Evolutionary conservation across 1,140 invertebrate species (phyloP).

Genomic region (Drosophila lowei): DNA sequence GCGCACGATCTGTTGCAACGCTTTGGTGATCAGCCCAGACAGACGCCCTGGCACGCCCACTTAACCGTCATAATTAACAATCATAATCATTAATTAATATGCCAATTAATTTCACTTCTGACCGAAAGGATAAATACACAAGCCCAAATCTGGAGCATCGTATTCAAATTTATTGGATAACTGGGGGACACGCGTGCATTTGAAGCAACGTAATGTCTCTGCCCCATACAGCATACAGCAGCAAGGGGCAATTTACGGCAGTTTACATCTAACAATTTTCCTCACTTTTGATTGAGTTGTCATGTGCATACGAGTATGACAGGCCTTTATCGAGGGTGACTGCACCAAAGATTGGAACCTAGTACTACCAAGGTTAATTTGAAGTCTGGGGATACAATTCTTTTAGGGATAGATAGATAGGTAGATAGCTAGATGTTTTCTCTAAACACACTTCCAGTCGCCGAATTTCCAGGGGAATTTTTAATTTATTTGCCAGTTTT

Average conservation of each 20-base stretch:
- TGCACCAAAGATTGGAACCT: conserved; percentile 1
- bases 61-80: conserved; percentile 70
- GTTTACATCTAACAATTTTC: conserved; percentile 17
- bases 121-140: not conserved
- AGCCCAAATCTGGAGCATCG: conserved; percentile 19
- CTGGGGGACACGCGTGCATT: conserved; percentile 34
- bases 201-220: conserved; percentile 22
- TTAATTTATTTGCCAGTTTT: conserved; percentile 68
- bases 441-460: conserved; percentile 15
- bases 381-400: no score
- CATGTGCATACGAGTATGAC: conserved; percentile 50
- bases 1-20: conserved; percentile 79
- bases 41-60: conserved; percentile 52
- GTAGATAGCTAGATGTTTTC: no score
- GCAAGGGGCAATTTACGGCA: conserved; percentile 26
- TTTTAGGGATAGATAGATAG: no score
- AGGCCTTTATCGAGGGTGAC: conserved; percentile 9
- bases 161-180: conserved; percentile 38
- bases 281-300: conserved; percentile 25
- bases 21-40: conserved; percentile 58
- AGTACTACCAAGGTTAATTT: not conserved
- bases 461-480: conserved; percentile 22
- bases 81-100: conserved; percentile 58
- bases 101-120: conserved; percentile 52
- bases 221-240: conserved; percentile 6